Evolutionary conservation across 2,113 vertebrate genomes (phyloP).

Genomic region (Sprattus sprattus): DNA sequence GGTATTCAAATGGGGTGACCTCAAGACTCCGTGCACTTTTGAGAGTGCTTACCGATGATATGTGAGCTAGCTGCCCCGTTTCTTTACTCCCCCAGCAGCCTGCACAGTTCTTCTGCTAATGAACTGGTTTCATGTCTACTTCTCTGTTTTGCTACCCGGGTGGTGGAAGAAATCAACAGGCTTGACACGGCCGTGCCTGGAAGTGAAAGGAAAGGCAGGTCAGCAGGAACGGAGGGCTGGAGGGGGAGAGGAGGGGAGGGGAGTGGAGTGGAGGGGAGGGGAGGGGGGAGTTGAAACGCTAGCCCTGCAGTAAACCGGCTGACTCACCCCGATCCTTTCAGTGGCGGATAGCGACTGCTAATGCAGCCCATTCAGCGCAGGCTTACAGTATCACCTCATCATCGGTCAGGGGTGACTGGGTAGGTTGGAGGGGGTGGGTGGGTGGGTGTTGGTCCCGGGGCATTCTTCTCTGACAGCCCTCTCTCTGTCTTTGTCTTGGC

Average conservation of each 20-base stretch:
- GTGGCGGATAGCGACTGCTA: slow-evolving; percentile 54
- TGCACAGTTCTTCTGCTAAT: slow-evolving; percentile 27
- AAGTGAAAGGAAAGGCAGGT: slow-evolving; percentile 21
- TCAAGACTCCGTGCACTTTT: neutral
- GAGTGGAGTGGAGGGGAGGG: slow-evolving; percentile 33
- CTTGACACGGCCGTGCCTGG: neutral
- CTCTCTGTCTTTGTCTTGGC: slow-evolving; percentile 16
- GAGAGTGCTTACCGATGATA: neutral
- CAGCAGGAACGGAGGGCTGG: slow-evolving; percentile 13
- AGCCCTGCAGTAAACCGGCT: slow-evolving; percentile 66
- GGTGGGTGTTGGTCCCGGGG: slow-evolving; percentile 35
- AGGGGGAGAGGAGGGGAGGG: neutral
- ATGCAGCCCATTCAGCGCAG: slow-evolving; percentile 66
- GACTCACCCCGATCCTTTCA: slow-evolving; percentile 70
- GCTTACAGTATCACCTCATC: slow-evolving; percentile 65
- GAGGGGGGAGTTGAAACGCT: slow-evolving; percentile 58
- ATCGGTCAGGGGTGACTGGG: slow-evolving; percentile 56
- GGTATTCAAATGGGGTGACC: slow-evolving; percentile 11
- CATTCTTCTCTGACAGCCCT: slow-evolving; percentile 1
- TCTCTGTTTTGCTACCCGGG: neutral
- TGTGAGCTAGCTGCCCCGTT: neutral
- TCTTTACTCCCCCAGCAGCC: neutral
- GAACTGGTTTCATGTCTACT: slow-evolving; percentile 27
- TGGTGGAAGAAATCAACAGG: neutral
- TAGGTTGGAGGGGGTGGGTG: slow-evolving; percentile 30